Percentiles rank a stretch among this genome's conserved stretches.
These are phyloP conservation scores for Allobates femoralis DNA, from an alignment of 2,797 vertebrate species.

Conservation along the genomic window DNA sequence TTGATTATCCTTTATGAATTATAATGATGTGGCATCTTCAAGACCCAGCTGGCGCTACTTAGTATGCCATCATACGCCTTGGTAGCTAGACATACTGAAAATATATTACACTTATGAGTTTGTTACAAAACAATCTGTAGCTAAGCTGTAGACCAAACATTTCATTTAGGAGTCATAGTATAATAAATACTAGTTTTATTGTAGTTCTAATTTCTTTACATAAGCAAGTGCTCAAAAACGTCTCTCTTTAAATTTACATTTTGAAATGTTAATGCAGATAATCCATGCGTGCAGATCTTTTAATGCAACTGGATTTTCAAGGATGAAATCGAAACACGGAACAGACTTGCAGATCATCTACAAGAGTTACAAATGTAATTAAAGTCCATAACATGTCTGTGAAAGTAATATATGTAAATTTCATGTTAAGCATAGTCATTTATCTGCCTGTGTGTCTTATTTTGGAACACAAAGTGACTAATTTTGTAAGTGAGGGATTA, in stretches of 20 bases:
- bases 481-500: neutral
- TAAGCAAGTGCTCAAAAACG: constrained; percentile 16
- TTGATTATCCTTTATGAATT: constrained; percentile 40
- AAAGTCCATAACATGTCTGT: constrained; percentile 12
- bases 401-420: constrained; percentile 16
- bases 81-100: constrained; percentile 30
- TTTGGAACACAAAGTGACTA: neutral
- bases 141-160: constrained; percentile 16
- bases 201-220: neutral
- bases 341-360: constrained; percentile 28
- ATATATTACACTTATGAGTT: constrained; percentile 2
- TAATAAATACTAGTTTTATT: constrained; percentile 35
- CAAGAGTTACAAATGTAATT: constrained; percentile 18
- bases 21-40: constrained; percentile 45
- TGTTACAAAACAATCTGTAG: neutral
- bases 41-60: constrained; percentile 11
- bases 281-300: constrained; percentile 37
- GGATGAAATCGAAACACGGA: constrained; percentile 10
- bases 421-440: neutral
- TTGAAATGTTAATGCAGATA: constrained; percentile 33
- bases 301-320: constrained; percentile 46
- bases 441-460: neutral
- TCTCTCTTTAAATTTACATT: neutral
- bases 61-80: constrained; percentile 22
- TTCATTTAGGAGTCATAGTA: neutral